Evolutionary conservation across 2,797 vertebrate species (phyloP), one percentile per base, ranked within the genome.

Genomic region (Scolopax bukidnonensis): DNA sequence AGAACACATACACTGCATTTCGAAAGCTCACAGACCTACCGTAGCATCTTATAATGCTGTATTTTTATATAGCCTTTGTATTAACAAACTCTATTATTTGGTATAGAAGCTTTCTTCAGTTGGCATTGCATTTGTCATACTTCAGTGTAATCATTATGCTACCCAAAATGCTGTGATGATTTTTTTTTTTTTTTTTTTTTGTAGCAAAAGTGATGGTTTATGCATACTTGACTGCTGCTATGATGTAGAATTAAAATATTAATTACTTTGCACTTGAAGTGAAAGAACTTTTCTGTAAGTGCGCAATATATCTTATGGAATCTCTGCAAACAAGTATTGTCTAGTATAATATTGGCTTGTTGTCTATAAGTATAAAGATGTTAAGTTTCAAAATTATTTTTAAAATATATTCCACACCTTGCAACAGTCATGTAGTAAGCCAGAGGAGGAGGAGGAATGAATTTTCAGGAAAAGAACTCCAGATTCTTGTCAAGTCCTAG

Each of bases 191-290:
- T 36, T 45, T 40, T 73, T 70, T 45, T 40, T 73, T 83, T 61
- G 21, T 94, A 92, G 61, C 89, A 84, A 38, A 95, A 88, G 17
- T 87, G 93, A 91, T 86, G 53, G 85, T 85, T 93, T 96, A 89
- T 85, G 51, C 60, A 63, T 61, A 68, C 40, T 67, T 78, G 67
- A 90, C 74, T 96, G 95, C 76, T 96, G 78, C 86, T 96, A 38
- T 25, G 14, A 33, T 87, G 27, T 93, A 85, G 88, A 96, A 70
- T 96, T 84, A 84, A 95, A 83, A 86, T 92, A 89, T 77, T 82
- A 96, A 73, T 38, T 93, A 38, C 71, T 97, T 96, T 91, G 90
- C 89, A 93, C 87, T 87, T 91, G 41, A 85, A 90, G 75, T 50
- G 74, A 81, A 91, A 82, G 6, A 28, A 23, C 82, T 90, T 95